Conservation (phyloP, 2,888 invertebrate genomes). For the Thera obeliscata region DNA sequence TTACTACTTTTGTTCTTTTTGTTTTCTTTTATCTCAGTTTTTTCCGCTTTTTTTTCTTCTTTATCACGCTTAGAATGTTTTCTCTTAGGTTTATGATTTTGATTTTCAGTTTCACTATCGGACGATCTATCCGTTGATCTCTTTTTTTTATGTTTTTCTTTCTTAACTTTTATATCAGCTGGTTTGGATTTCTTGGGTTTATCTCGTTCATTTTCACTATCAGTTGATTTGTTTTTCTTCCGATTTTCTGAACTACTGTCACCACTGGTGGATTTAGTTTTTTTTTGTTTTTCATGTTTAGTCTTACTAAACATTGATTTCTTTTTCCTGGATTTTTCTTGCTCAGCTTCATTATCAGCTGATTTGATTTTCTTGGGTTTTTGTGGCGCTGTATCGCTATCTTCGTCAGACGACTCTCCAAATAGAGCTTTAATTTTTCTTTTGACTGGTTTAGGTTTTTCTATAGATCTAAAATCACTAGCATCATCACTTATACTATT, state of each 20-base stretch:
- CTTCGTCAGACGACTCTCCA: conserved; percentile 74
- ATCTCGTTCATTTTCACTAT: conserved; percentile 63
- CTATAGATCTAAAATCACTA: conserved; percentile 47
- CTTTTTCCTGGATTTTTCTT: conserved; percentile 50
- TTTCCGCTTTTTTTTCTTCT: conserved; percentile 41
- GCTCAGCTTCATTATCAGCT: conserved; percentile 55
- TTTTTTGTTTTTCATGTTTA: conserved; percentile 63
- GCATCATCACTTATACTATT: conserved; percentile 8
- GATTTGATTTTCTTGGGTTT: conserved; percentile 57
- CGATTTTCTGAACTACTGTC: conserved; percentile 55
- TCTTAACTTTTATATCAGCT: conserved; percentile 62
- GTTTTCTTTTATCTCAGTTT: conserved; percentile 32
- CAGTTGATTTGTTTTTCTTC: conserved; percentile 56
- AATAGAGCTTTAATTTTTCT: conserved; percentile 80
- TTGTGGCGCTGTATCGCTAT: conserved; percentile 63
- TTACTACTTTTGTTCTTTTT: conserved; percentile 26
- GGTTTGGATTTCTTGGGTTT: conserved; percentile 51
- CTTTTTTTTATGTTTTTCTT: conserved; percentile 51
- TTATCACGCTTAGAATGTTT: conserved; percentile 38
- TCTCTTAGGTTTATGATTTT: conserved; percentile 43
- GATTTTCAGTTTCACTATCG: conserved; percentile 59
- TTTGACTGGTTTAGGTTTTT: conserved; percentile 62
- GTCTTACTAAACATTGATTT: conserved; percentile 61
- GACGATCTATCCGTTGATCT: conserved; percentile 1
- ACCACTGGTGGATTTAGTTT: conserved; percentile 54